Evolutionary conservation across 2,797 vertebrate genomes (phyloP).

Genomic region (Decapterus maruadsi): DNA sequence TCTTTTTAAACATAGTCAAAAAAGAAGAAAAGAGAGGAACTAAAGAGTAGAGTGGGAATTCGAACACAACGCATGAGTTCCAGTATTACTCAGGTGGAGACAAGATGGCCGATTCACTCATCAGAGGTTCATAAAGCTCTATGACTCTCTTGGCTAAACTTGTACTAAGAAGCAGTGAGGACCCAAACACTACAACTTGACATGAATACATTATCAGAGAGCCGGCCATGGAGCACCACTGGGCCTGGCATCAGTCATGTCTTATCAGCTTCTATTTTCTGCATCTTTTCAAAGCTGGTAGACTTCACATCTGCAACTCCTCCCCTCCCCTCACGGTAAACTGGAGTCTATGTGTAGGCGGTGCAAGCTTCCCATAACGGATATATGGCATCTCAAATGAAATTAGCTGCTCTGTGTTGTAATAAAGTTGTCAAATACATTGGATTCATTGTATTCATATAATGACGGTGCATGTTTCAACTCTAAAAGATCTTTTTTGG

Average conservation of each 20-base stretch:
- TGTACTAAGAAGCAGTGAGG: neutral
- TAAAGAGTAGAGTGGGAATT: too few species aligned
- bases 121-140: neutral
- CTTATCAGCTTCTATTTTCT: conserved; percentile 32
- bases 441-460: conserved; percentile 59
- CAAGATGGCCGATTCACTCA: conserved; percentile 1
- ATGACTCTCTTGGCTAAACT: neutral
- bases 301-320: conserved; percentile 21
- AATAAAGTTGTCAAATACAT: conserved; percentile 63
- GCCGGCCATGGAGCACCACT: neutral
- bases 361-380: conserved; percentile 46
- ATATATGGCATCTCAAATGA: conserved; percentile 65
- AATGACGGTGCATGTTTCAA: conserved; percentile 48
- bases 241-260: conserved; percentile 18
- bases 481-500: conserved; percentile 44
- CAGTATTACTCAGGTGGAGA: neutral
- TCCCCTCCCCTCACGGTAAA: conserved; percentile 36
- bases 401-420: conserved; percentile 56
- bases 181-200: neutral
- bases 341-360: conserved; percentile 48
- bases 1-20: too few species aligned
- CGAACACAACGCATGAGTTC: too few species aligned
- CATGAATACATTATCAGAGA: conserved; percentile 11
- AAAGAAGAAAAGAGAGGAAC: too few species aligned
- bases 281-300: conserved; percentile 24